Percentiles rank a stretch among this genome's conserved stretches.
Conservation (phyloP, 2,113 vertebrate species). For the Gallinago paraguaiae region DNA sequence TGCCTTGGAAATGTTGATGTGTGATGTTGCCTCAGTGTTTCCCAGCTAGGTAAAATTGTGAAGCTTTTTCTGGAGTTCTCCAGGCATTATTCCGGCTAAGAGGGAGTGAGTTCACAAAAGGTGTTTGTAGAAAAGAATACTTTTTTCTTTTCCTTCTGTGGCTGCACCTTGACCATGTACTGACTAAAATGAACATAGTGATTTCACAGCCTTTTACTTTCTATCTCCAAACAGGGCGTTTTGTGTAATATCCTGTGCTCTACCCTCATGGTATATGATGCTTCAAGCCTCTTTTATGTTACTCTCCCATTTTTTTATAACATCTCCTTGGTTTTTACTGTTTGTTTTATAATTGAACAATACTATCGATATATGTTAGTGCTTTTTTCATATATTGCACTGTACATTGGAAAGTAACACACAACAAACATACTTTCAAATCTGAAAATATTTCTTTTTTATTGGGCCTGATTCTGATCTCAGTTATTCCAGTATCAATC, state of each 20-base stretch:
- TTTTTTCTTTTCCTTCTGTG: not conserved
- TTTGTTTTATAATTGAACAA: slow-evolving; percentile 52
- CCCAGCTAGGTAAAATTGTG: not conserved
- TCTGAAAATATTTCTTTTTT: not conserved
- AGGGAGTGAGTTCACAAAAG: not conserved
- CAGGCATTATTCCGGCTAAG: not conserved
- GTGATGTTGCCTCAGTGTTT: not conserved
- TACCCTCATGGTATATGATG: not conserved
- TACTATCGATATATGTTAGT: not conserved
- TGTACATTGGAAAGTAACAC: not conserved
- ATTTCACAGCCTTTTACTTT: slow-evolving; percentile 10
- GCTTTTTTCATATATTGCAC: slow-evolving; percentile 30
- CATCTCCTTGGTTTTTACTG: slow-evolving; percentile 40
- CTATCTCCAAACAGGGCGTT: not conserved
- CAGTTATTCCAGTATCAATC: not conserved
- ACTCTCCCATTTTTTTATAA: slow-evolving; percentile 22
- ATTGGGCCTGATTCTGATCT: not conserved
- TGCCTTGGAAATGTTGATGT: not conserved
- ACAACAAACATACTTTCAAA: not conserved
- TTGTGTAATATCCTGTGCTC: not conserved
- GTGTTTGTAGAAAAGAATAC: not conserved
- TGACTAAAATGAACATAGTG: not conserved
- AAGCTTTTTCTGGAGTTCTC: not conserved
- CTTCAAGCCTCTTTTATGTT: slow-evolving; percentile 21
- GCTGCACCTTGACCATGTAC: not conserved